These are phyloP conservation scores for Coreoperca whiteheadi DNA, from an alignment of 2,113 vertebrate species.

Conservation along the genomic window DNA sequence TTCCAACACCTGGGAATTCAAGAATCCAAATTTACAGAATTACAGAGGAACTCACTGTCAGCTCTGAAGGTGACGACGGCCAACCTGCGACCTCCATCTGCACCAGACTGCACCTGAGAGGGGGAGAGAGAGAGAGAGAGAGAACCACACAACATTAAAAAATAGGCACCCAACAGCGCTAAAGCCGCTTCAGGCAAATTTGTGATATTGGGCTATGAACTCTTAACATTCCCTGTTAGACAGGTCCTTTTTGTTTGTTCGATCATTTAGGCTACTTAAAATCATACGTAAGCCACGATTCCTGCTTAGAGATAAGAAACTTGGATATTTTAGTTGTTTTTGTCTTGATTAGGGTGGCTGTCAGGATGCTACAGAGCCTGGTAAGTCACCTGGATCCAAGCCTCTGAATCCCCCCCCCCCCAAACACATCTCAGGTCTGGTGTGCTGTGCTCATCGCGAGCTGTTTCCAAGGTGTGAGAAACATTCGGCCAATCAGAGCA, in stretches of 20 bases:
- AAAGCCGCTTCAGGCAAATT: too few species aligned
- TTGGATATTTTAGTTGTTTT: too few species aligned
- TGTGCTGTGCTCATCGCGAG: too few species aligned
- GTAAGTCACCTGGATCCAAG: too few species aligned
- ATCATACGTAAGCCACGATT: neutral
- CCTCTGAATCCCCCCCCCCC: too few species aligned
- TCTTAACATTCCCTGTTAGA: neutral
- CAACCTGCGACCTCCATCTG: slow-evolving; percentile 74
- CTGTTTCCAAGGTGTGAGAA: too few species aligned
- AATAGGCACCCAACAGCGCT: neutral
- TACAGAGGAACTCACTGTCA: slow-evolving; percentile 81
- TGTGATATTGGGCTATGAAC: too few species aligned
- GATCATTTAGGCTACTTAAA: neutral
- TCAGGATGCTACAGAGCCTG: too few species aligned
- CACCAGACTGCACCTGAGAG: slow-evolving; percentile 72
- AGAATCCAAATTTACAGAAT: neutral
- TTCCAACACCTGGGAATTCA: neutral
- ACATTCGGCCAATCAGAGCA: too few species aligned
- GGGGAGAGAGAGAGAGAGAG: slow-evolving; percentile 27
- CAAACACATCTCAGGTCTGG: too few species aligned
- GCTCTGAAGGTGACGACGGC: slow-evolving; percentile 78
- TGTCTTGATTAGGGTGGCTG: too few species aligned
- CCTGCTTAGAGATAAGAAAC: too few species aligned
- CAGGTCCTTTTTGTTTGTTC: neutral
- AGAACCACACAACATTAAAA: neutral